A percentile compares a stretch with the other conserved stretches of the same genome.
Conservation (phyloP, 2,888 invertebrate species). For the Cantharis rufa region DNA sequence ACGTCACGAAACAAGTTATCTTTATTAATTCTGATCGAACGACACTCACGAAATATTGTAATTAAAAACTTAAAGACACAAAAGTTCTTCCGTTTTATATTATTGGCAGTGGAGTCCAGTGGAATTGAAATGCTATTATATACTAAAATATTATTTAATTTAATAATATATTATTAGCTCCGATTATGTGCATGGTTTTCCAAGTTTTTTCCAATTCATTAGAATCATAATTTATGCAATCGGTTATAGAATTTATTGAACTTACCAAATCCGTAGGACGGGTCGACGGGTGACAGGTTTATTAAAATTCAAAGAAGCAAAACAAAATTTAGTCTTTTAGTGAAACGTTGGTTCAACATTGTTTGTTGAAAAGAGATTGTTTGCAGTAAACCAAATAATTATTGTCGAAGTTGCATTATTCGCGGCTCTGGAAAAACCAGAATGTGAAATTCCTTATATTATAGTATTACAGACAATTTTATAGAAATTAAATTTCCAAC, state of each 20-base stretch:
- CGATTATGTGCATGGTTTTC: too few species aligned
- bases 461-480: too few species aligned
- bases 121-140: not conserved
- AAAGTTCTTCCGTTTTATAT: too few species aligned
- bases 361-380: too few species aligned
- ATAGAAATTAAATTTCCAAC: too few species aligned
- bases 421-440: too few species aligned
- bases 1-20: constrained; percentile 22
- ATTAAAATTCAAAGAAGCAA: not conserved
- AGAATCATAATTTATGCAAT: not conserved
- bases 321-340: too few species aligned
- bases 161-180: not conserved
- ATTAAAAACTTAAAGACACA: not conserved
- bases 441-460: too few species aligned
- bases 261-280: not conserved
- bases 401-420: too few species aligned
- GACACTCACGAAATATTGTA: constrained; percentile 1
- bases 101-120: not conserved
- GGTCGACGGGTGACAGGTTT: not conserved
- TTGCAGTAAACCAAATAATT: too few species aligned
- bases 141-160: not conserved
- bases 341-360: too few species aligned
- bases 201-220: not conserved
- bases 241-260: not conserved
- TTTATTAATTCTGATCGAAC: not conserved